Percentiles rank a stretch among this genome's conserved stretches.
Conservation (phyloP, 2,888 invertebrate genomes). For the Sinopyrophorus schimmeli region DNA sequence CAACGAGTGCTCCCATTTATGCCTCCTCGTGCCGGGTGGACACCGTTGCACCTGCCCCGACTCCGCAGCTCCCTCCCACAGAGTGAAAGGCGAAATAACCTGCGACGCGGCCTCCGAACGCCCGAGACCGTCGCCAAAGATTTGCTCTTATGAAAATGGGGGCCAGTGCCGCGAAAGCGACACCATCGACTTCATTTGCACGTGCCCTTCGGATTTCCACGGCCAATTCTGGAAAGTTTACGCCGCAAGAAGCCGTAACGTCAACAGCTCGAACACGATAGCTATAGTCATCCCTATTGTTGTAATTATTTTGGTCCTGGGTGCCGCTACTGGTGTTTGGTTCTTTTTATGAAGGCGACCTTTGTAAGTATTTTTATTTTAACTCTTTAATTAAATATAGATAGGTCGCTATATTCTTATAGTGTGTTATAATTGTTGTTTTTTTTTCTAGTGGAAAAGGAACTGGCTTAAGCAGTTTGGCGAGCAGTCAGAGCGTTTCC, state of each 20-base stretch:
- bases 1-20: conserved; percentile 87
- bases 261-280: conserved; percentile 63
- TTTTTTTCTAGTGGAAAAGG: conserved; percentile 78
- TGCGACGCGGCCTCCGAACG: conserved; percentile 86
- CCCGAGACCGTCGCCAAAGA: conserved; percentile 71
- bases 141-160: conserved; percentile 86
- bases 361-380: conserved; percentile 66
- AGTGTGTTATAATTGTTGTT: conserved; percentile 1
- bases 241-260: conserved; percentile 62
- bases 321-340: conserved; percentile 77
- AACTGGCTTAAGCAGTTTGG: conserved; percentile 74
- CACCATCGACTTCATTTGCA: conserved; percentile 67
- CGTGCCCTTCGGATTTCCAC: conserved; percentile 71
- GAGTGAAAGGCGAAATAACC: conserved; percentile 63
- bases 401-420: not conserved
- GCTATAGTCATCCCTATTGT: conserved; percentile 83
- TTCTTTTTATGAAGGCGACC: conserved; percentile 80
- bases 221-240: conserved; percentile 75
- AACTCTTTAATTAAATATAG: not conserved
- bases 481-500: conserved; percentile 88
- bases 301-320: conserved; percentile 72
- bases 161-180: conserved; percentile 71
- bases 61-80: conserved; percentile 57
- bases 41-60: conserved; percentile 92
- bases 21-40: conserved; percentile 86